A percentile compares a stretch with the other conserved stretches of the same genome.
Conservation (phyloP, 1,140 invertebrate species). For the Eumaeus atala region DNA sequence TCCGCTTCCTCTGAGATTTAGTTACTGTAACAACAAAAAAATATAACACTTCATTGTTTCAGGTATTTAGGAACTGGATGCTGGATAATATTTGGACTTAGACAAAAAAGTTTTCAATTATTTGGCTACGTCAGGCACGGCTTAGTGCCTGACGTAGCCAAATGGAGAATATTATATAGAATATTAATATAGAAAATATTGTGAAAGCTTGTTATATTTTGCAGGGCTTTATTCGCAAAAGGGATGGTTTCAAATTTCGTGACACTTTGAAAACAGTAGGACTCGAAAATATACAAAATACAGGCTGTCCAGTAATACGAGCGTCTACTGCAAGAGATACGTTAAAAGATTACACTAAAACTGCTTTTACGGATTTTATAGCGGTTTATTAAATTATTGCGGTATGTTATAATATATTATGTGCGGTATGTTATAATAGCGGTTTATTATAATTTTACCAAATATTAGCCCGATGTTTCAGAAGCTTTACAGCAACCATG, state of each 20-base stretch:
- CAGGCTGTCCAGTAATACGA: conserved; percentile 16
- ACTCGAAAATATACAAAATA: conserved; percentile 19
- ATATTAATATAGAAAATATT: background rate
- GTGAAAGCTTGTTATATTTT: conserved; percentile 15
- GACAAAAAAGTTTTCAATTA: too few relatives aligned
- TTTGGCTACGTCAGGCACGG: too few relatives aligned
- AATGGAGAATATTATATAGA: too few relatives aligned
- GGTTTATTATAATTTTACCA: too few relatives aligned
- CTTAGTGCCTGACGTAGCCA: too few relatives aligned
- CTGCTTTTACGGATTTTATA: too few relatives aligned
- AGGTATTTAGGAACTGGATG: conserved; percentile 17
- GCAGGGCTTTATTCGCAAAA: conserved; percentile 9
- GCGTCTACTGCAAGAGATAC: conserved; percentile 13
- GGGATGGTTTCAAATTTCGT: conserved; percentile 9
- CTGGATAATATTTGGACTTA: too few relatives aligned
- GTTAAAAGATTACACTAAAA: background rate
- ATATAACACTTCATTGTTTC: conserved; percentile 14
- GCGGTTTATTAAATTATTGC: too few relatives aligned
- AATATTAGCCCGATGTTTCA: too few relatives aligned
- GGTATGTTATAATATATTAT: too few relatives aligned
- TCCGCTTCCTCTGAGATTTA: conserved; percentile 15
- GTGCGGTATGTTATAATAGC: too few relatives aligned
- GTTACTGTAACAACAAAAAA: conserved; percentile 15
- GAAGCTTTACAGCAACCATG: too few relatives aligned
- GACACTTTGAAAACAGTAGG: conserved; percentile 14